These are phyloP conservation scores for Omphaloscelis lunosa DNA, from an alignment of 2,888 invertebrate species.

Conservation along the genomic window DNA sequence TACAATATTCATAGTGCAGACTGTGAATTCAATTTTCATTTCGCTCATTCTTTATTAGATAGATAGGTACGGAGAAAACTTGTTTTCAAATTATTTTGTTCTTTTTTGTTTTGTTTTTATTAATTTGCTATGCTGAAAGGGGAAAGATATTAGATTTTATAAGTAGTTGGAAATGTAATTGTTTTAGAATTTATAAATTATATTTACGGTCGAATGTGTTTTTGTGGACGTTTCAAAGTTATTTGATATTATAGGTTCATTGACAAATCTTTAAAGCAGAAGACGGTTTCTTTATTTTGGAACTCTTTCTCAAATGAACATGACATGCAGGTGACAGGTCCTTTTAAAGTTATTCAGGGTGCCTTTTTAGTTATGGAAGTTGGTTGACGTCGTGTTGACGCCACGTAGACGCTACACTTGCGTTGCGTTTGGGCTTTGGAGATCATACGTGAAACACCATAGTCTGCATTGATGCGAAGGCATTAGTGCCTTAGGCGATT, in stretches of 20 bases:
- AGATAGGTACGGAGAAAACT: constrained; percentile 19
- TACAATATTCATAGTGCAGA: constrained; percentile 43
- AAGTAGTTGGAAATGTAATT: neutral
- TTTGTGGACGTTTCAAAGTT: neutral
- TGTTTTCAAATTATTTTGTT: constrained; percentile 25
- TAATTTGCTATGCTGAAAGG: neutral
- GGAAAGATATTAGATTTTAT: neutral
- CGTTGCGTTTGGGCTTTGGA: no score
- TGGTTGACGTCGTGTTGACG: neutral
- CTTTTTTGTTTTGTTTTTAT: constrained; percentile 15
- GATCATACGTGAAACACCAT: neutral
- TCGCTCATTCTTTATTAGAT: constrained; percentile 25
- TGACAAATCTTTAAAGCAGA: neutral
- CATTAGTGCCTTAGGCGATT: neutral
- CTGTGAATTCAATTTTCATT: constrained; percentile 26
- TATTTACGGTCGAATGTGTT: neutral
- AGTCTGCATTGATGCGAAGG: neutral
- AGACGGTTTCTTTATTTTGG: neutral
- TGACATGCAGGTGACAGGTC: no score
- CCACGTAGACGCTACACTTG: neutral
- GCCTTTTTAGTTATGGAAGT: neutral
- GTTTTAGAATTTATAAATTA: neutral
- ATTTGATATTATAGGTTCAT: neutral
- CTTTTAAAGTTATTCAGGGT: neutral
- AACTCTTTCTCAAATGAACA: neutral